Evolutionary conservation across 1,140 invertebrate genomes (phyloP), one percentile per base, ranked within the genome.

Genomic region (Triops longicaudatus): DNA sequence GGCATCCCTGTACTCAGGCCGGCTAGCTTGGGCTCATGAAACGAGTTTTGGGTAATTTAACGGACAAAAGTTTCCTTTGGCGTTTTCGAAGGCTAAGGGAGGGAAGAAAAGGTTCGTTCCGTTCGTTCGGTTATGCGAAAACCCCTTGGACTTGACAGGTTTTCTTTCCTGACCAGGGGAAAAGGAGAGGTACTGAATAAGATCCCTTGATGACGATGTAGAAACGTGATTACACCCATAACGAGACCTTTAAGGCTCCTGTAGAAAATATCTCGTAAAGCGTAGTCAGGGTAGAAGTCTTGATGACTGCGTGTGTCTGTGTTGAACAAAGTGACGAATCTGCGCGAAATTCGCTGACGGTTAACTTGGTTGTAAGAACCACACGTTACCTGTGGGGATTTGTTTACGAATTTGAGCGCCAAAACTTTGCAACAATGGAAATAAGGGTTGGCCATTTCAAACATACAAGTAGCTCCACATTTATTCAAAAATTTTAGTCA

Each of bases 111-210:
- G 31, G 31, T 37, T 37, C 31, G 31, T 37, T 37, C 31, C 2
- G 31, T 37, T 2, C 31, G 50, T 63, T 63, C 50, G 50, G 50
- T 63, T 63, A 63, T 63, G 50, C 50, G 50, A 63, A 63, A 63
- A 63, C 50, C 50, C 44, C 50, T 63, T 63, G 50, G 50, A 63
- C 50, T 63, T 63, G 50, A 22, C 50, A 63, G 50, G 50, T 63
- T 63, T 63, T 63, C 50, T 63, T 63, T 63, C 50, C 22, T 22
- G 50, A 22, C 50, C 17, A 63, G 22, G n/a, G 50, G 50, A 63
- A 63, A 63, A 63, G 14, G 17, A 22, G 50, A 22, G 22, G 22
- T 6, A 63, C 50, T 63, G 22, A 63, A 63, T 63, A 63, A 63
- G 43, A 10, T 63, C 50, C 50, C 50, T 22, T 63, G 50, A 63